Conservation (phyloP, 1,140 invertebrate species). For the Cherax quadricarinatus region DNA sequence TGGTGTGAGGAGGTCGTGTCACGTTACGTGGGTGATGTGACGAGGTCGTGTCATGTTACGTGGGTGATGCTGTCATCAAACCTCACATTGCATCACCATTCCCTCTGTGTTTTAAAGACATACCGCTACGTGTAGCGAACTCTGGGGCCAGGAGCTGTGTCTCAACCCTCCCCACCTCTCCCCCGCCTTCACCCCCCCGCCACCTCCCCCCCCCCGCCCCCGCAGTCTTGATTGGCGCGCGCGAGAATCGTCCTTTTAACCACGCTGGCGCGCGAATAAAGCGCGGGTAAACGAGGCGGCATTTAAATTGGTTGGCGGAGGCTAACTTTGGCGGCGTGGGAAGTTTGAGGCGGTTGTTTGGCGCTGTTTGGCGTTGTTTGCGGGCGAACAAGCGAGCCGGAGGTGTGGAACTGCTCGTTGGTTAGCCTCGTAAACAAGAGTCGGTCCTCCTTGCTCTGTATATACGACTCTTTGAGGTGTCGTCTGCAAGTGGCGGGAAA, state of each 20-base stretch:
- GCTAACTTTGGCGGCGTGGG: neutral
- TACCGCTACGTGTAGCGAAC: too few species aligned
- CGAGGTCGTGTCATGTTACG: too few species aligned
- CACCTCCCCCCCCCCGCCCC: neutral
- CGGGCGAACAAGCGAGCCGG: neutral
- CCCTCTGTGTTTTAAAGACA: too few species aligned
- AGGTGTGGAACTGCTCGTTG: neutral
- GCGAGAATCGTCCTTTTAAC: constrained; percentile 1
- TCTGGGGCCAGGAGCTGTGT: too few species aligned
- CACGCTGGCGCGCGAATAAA: neutral
- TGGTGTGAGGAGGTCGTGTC: too few species aligned
- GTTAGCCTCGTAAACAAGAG: constrained; percentile 16
- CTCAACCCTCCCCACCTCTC: too few species aligned
- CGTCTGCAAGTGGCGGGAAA: neutral
- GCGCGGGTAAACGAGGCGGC: neutral
- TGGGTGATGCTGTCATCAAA: too few species aligned
- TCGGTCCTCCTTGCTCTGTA: neutral
- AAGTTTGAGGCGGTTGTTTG: neutral
- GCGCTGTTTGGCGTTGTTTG: constrained; percentile 11
- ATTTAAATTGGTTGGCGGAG: neutral
- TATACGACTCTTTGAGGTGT: neutral
- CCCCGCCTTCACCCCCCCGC: neutral
- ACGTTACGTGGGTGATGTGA: too few species aligned
- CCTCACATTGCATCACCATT: too few species aligned
- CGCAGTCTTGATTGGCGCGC: neutral